Evolutionary conservation across 2,888 invertebrate species (phyloP).

Genomic region (Epinotia nisella): DNA sequence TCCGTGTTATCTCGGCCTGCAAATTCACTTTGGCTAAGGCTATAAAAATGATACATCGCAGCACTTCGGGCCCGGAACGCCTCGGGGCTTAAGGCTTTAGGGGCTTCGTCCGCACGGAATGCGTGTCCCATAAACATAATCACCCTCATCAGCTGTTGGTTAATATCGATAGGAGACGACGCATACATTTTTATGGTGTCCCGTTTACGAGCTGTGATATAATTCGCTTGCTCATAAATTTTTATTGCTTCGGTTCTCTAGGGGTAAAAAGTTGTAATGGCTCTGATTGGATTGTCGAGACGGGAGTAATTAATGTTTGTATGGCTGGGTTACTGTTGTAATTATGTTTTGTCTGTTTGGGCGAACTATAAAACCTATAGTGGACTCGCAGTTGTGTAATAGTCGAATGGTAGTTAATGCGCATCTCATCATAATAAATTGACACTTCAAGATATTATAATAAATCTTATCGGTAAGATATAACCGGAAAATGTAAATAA

Average conservation of each 20-base stretch:
- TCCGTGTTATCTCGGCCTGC: constrained; percentile 76
- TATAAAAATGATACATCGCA: constrained; percentile 80
- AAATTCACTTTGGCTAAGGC: constrained; percentile 79
- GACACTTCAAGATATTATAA: constrained; percentile 28
- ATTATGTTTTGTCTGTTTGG: constrained; percentile 11
- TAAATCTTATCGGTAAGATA: too few relatives aligned
- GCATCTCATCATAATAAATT: too few relatives aligned
- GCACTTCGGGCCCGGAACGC: constrained; percentile 68
- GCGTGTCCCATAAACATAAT: constrained; percentile 76
- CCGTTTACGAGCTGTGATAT: constrained; percentile 70
- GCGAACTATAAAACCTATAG: constrained; percentile 7
- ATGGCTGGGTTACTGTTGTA: constrained; percentile 13
- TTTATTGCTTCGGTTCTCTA: constrained; percentile 62
- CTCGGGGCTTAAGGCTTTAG: constrained; percentile 67
- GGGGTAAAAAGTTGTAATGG: constrained; percentile 54
- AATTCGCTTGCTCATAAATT: constrained; percentile 69
- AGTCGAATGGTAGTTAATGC: too few relatives aligned
- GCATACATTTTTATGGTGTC: constrained; percentile 65
- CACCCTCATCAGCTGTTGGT: constrained; percentile 73
- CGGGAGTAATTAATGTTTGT: constrained; percentile 38
- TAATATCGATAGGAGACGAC: constrained; percentile 65
- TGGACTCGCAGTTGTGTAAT: not conserved
- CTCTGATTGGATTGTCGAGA: constrained; percentile 47
- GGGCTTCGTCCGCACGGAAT: constrained; percentile 61
- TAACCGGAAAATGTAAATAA: too few relatives aligned